phyloP scores from a whole-genome alignment of 2,113 vertebrate species.

The Piaya cayana region DNA sequence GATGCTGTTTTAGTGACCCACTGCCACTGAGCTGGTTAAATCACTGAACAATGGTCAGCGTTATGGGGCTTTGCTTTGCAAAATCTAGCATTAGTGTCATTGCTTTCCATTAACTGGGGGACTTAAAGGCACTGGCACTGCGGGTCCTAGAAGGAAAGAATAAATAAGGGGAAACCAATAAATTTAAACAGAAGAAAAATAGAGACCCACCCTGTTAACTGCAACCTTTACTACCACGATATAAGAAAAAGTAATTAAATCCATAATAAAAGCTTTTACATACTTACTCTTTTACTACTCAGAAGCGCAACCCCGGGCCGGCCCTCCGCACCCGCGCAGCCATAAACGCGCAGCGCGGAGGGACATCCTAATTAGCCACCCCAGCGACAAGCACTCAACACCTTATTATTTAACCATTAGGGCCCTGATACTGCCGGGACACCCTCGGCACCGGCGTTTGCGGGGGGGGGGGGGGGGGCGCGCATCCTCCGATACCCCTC shows the following conservation, averaged over 20 bases:
- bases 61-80: conserved; percentile 65
- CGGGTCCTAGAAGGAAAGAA: conserved; percentile 24
- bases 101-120: conserved; percentile 53
- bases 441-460: background rate
- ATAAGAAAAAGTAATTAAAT: conserved; percentile 18
- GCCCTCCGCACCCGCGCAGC: background rate
- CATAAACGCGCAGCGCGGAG: background rate
- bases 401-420: conserved; percentile 73
- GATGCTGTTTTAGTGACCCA: conserved; percentile 69
- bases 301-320: background rate
- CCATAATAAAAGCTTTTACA: conserved; percentile 39
- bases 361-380: conserved; percentile 65
- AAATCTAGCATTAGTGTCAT: conserved; percentile 63
- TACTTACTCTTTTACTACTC: conserved; percentile 15
- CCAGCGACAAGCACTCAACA: conserved; percentile 70
- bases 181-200: background rate
- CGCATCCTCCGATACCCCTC: background rate
- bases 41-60: conserved; percentile 65
- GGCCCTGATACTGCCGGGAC: background rate
- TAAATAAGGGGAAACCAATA: conserved; percentile 24
- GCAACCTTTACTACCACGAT: conserved; percentile 32
- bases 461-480: too few relatives aligned
- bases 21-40: conserved; percentile 72
- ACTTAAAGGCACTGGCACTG: conserved; percentile 32
- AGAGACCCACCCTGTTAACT: background rate